Evolutionary conservation across 2,113 vertebrate genomes (phyloP), one percentile per base, ranked within the genome.

Genomic region (Pungitius pungitius): DNA sequence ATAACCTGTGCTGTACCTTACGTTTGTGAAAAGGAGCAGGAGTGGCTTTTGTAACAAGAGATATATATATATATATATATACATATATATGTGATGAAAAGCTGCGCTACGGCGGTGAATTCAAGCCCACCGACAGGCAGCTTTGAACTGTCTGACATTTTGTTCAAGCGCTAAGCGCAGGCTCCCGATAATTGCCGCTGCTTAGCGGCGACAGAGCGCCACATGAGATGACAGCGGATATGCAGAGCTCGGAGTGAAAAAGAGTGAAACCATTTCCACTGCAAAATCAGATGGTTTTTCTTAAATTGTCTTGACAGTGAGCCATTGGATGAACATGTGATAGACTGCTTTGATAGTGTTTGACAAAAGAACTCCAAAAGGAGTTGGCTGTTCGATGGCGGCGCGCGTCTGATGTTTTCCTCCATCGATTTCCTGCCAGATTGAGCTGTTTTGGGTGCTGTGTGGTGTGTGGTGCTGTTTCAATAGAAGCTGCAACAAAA

Each of bases 141-240:
- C 87, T 91, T 90, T 88, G 84, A 88, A 87, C 80, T 43, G 54
- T 72, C 77, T 88, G 89, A 87, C 90, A 90, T 89, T 90, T 91
- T 83, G 71, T 80, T 81, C 69, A 77, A 81, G 82, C 70, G 70
- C 84, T 87, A 87, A 90, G 83, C 64, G 45, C 79, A 43, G 80
- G 47, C 81, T 88, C 81, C 68, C 70, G 42, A 77, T 92, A 93
- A 93, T 91, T 89, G 88, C 85, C 86, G 76, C 69, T 65, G 77
- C 80, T 90, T 79, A 78, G 76, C 75, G 78, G 85, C 43, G 79
- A 88, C 84, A 78, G 78, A 78, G 71, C 67, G 80, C 58, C 77
- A 51, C 54, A 81, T 86, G 80, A 83, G 83, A 88, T 87, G 88
- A 86, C 82, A 78, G 87, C 66, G 55, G 85, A 91, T 85, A 87